Conservation (phyloP, 2,888 invertebrate genomes). For the Eurytoma californica region DNA sequence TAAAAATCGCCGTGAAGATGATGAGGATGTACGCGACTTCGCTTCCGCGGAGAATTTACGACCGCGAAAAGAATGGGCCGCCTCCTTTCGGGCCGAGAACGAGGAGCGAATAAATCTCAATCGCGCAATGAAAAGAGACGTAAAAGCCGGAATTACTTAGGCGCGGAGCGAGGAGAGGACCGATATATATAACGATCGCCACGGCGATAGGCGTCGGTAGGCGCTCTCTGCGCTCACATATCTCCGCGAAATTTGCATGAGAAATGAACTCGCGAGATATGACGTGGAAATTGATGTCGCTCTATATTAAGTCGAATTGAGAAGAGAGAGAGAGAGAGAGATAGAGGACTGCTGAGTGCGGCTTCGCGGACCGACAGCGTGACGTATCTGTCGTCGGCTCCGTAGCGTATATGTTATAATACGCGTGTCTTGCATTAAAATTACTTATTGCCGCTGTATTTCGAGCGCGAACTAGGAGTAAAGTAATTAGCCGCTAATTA, state of each 20-base stretch:
- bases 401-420: too few species aligned
- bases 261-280: constrained; percentile 30
- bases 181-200: too few species aligned
- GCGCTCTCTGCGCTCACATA: too few species aligned
- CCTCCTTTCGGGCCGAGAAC: neutral
- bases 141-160: constrained; percentile 32
- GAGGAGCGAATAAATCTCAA: constrained; percentile 32
- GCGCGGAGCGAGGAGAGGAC: too few species aligned
- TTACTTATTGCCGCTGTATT: neutral
- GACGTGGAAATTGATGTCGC: constrained; percentile 42
- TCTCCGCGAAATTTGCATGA: too few species aligned
- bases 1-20: too few species aligned
- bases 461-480: too few species aligned
- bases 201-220: neutral
- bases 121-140: constrained; percentile 16
- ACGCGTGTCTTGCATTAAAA: neutral
- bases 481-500: too few species aligned
- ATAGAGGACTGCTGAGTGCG: too few species aligned
- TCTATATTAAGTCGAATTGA: constrained; percentile 39
- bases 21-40: too few species aligned
- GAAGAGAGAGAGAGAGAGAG: neutral
- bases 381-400: too few species aligned
- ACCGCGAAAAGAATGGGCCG: constrained; percentile 1
- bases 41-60: neutral
- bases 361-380: too few species aligned